Percentiles rank a stretch among this genome's conserved stretches.
Conservation (phyloP, 2,113 vertebrate species). For the Hippocampus zosterae region DNA sequence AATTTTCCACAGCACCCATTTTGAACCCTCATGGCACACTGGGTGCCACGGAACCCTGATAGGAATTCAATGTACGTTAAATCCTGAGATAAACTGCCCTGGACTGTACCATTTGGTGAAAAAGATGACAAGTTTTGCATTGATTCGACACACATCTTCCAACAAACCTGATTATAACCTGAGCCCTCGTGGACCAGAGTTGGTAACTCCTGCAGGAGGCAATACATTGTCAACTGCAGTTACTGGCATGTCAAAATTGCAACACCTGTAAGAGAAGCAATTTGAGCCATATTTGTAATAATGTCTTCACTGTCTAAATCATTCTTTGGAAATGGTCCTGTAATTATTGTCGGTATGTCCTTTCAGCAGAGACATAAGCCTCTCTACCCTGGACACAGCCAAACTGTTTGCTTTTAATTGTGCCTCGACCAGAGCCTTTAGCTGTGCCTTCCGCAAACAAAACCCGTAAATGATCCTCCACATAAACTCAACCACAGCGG, state of each 20-base stretch:
- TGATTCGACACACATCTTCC: too few species aligned
- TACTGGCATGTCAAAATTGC: too few species aligned
- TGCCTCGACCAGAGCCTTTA: conserved; percentile 7
- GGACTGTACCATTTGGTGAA: neutral
- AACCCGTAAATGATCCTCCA: conserved; percentile 31
- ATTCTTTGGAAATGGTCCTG: neutral
- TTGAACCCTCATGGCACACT: neutral
- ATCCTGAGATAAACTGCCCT: neutral
- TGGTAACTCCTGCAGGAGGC: too few species aligned
- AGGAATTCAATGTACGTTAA: neutral
- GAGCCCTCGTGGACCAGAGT: too few species aligned
- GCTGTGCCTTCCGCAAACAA: conserved; percentile 39
- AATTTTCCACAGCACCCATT: neutral
- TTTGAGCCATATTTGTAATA: neutral
- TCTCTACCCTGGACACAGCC: conserved; percentile 16
- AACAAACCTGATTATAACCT: too few species aligned
- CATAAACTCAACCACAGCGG: conserved; percentile 7
- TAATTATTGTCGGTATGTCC: neutral
- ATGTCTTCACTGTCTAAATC: neutral
- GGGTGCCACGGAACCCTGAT: neutral
- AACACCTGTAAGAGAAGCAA: neutral
- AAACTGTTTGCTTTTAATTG: conserved; percentile 17
- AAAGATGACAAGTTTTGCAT: neutral
- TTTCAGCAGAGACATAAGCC: neutral
- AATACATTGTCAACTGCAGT: too few species aligned